Percentiles rank a stretch among this genome's conserved stretches.
These are phyloP conservation scores for Rhinatrema bivittatum DNA, from an alignment of 2,797 vertebrate species.

Conservation along the genomic window DNA sequence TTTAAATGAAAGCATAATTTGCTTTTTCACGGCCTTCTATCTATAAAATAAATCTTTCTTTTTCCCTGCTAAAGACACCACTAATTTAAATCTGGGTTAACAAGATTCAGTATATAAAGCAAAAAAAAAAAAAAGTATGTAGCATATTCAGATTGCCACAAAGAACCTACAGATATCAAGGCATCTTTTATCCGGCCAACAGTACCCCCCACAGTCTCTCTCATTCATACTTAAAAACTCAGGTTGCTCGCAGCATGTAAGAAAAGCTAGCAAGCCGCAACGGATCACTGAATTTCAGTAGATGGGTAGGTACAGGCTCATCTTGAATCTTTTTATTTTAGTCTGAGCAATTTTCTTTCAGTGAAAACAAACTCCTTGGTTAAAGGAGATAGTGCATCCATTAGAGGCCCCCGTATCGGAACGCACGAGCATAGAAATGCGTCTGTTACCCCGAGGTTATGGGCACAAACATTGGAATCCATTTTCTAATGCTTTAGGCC, in stretches of 20 bases:
- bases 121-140: too few species aligned
- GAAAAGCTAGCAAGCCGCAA: conserved; percentile 59
- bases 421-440: conserved; percentile 42
- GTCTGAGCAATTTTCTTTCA: conserved; percentile 59
- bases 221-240: conserved; percentile 67
- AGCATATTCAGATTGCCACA: too few species aligned
- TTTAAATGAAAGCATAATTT: too few species aligned
- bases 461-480: conserved; percentile 10
- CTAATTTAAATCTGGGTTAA: conserved; percentile 61
- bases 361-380: conserved; percentile 48
- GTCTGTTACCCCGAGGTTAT: conserved; percentile 37
- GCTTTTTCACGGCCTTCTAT: too few species aligned
- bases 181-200: conserved; percentile 71
- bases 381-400: conserved; percentile 34
- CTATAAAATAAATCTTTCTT: too few species aligned
- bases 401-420: too few species aligned
- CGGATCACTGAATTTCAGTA: conserved; percentile 65
- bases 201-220: conserved; percentile 64
- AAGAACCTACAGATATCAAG: conserved; percentile 68
- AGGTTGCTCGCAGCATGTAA: conserved; percentile 63
- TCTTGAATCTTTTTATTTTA: conserved; percentile 57
- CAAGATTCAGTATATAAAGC: conserved; percentile 57
- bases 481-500: conserved; percentile 31
- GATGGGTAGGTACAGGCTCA: conserved; percentile 58
- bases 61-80: too few species aligned